Conservation (phyloP, 2,797 vertebrate genomes). For the Vireo griseus region DNA sequence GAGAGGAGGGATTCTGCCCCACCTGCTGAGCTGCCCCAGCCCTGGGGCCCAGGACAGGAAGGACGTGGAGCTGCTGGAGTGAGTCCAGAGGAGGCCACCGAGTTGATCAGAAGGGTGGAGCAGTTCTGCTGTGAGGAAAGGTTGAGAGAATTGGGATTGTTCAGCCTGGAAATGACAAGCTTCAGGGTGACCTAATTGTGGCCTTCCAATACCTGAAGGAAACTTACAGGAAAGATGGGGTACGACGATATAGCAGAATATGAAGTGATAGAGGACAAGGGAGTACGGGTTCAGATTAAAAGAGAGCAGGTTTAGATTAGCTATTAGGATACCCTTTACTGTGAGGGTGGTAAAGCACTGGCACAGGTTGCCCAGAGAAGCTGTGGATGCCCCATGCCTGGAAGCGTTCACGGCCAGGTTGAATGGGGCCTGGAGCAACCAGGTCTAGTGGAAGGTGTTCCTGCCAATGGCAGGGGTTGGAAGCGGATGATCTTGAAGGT, state of each 20-base stretch:
- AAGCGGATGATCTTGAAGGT: fast-evolving
- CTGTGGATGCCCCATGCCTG: neutral
- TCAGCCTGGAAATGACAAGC: neutral
- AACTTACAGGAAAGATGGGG: neutral
- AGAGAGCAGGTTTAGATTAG: neutral
- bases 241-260: neutral
- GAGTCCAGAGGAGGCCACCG: neutral
- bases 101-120: neutral
- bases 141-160: too few relatives aligned
- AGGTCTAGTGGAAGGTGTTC: neutral
- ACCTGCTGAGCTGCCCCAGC: neutral
- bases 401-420: neutral
- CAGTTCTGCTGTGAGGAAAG: neutral
- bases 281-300: neutral
- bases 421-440: too few relatives aligned
- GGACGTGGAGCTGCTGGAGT: fast-evolving
- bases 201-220: neutral
- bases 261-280: neutral
- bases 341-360: neutral
- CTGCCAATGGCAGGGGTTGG: neutral
- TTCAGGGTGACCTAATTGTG: too few relatives aligned
- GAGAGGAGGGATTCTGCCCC: neutral
- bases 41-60: too few relatives aligned
- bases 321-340: neutral
- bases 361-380: neutral